Base-by-base conservation (phyloP, 1,140 invertebrate species). In the Ericerus pela region DNA sequence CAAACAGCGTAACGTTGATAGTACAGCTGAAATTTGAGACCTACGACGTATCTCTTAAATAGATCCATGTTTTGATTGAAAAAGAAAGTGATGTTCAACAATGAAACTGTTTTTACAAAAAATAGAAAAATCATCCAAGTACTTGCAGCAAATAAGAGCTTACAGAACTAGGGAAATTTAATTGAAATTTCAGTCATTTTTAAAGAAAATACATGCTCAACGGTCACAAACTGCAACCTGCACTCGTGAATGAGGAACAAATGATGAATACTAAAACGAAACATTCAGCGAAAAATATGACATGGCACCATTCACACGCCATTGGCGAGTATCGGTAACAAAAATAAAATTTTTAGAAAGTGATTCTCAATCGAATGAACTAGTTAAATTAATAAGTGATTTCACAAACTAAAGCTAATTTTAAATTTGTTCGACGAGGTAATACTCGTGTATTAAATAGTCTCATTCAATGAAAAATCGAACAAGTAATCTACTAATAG, bases 321-420 rank as follows among this genome's bases (percentile, higher is more conserved):
- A 47, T 47, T n/a, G n/a, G 41, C 41, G 41, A 47, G 26, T 47
- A 47, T 24, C 26, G 41, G 41, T 47, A 47, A 47, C 41, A 24
- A 24, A 47, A 47, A 24, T 24, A 18, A 2, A 10, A 24, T 47
- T 47, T 47, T 3, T 24, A 47, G 20, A 38, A 47, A 47, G 20
- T 24, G 22, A 24, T 24, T 47, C 18, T 47, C 22, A 24, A 24
- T 47, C 8, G 30, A 33, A 6, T 22, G 26, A 47, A 47, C 22
- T 24, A 47, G 26, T 5, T 41, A 41, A 14, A 41, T 16, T 41
- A 24, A 24, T 18, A 18, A 14, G 26, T 41, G 20, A 41, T 16
- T 41, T 16, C 14, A 41, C 20, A 47, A 47, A 47, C 26, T 24
- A 47, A 41, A 47, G 41, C 14, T 20, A 38, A 16, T 24, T 24